Evolutionary conservation across 2,797 vertebrate species (phyloP), one percentile per base, ranked within the genome.

Genomic region (Chaetophractus vellerosus): DNA sequence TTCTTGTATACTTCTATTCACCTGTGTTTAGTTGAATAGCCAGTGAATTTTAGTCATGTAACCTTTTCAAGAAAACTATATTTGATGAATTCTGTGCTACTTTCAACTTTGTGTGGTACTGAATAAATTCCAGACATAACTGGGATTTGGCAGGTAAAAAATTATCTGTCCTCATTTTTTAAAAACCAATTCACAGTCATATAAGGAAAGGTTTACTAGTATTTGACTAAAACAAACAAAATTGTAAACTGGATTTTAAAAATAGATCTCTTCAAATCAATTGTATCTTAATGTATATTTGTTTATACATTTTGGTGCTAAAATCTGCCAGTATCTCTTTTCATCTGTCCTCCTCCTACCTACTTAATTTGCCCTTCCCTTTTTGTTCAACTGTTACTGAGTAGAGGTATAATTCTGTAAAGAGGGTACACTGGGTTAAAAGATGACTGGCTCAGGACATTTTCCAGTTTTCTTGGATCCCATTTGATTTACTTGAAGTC

Each of bases 21-120:
- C 82, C 38, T 86, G 4, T 79, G 21, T 87, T 79, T 68, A 84
- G 38, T 69, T 88, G 68, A 84, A 69, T 93, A 36, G 26, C 50
- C 24, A 80, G 14, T 91, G 45, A 91, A 69, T 92, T 90, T 90
- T 61, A 82, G 31, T 75, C 55, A 15, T 63, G 19, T 87, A 63
- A 71, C 12, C 57, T 82, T 90, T 83, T 63, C 6, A 75, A 38
- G 82, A 80, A 61, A 19, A 4, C 61, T 59, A 48, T 55, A 50
- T 76, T 71, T 92, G 86, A 36, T 90, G 59, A 64, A 66, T 71
- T 86, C 10, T 80, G 12, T 48, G 18, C 48, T 52, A 23, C 52
- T 12, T 85, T 94, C 21, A 48, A 0, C 15, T 31, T 48, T 38
- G 9, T 55, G 45, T 74, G 31, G 16, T 92, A 24, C 33, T 78